Base-by-base conservation (phyloP, 2,888 invertebrate species). In the Lymantria dispar region DNA sequence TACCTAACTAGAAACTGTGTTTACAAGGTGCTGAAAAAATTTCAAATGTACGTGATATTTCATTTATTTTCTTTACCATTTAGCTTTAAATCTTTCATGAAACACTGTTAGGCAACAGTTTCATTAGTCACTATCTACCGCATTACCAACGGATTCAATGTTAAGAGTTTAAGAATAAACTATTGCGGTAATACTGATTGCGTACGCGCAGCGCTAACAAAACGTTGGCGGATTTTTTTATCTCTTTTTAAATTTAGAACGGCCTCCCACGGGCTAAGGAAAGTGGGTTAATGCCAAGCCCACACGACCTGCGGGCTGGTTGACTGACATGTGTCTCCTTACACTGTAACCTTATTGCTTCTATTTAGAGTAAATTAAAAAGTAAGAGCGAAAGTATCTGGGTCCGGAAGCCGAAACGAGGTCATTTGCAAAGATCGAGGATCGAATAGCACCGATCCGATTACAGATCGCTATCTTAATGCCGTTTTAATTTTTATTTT, bases 201-300 rank as follows among this genome's bases (percentile, higher is more conserved):
- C 80, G 83, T 76, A 78, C 69, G 74, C 72, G 72, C 72, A 64
- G 62, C 58, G 60, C 74, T 73, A 79, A 78, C 76, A 76, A 77
- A 78, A 72, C 68, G 76, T 70, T 75, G 66, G 76, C 72, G 73
- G 72, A 70, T 78, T 83, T 80, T 48, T 80, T 80, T 64, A 62
- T 67, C 70, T 76, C 71, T 78, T 78, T 60, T 75, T 80, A 83
- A 81, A 82, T 84, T 86, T 85, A 83, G 85, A 85, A 78, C 80
- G 82, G 76, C 89, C 86, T 85, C 90, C 89, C 87, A 88, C 90
- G 74, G 80, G 80, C 74, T 68, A 56, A 63, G 49, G 68, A 74
- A 87, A 82, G 88, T 90, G 78, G 89, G 90, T 89, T 88, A 90
- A 87, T 88, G 90, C 83, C 87, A 87, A 83, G 70, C 86, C 86